phyloP scores from a whole-genome alignment of 2,113 vertebrate species.

The Eublepharis macularius region DNA sequence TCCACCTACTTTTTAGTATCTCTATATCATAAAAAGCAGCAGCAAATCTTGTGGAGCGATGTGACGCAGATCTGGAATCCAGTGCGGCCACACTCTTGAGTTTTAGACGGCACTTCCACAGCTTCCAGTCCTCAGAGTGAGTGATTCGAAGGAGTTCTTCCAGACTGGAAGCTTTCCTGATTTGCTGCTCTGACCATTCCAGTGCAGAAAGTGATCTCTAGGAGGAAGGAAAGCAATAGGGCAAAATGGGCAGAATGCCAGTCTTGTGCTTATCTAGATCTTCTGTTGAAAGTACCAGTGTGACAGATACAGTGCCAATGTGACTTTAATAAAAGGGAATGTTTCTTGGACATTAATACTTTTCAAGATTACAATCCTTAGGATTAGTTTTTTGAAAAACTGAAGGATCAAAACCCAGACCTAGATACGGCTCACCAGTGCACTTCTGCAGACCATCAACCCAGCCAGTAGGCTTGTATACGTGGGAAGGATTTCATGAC shows the following conservation, averaged over 20 bases:
- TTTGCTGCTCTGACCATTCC: conserved; percentile 84
- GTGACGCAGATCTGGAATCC: conserved; percentile 78
- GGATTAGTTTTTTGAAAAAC: not conserved
- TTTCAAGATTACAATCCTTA: not conserved
- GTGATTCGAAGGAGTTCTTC: conserved; percentile 90
- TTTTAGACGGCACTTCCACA: conserved; percentile 91
- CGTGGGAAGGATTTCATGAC: not conserved
- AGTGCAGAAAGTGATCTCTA: conserved; percentile 74
- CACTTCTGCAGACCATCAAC: not conserved
- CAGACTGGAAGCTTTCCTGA: conserved; percentile 87
- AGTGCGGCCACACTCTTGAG: conserved; percentile 78
- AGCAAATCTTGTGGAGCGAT: conserved; percentile 93
- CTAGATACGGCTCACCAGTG: not conserved
- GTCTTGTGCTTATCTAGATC: not conserved
- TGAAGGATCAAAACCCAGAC: not conserved
- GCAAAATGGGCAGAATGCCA: not conserved
- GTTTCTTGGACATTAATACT: not conserved
- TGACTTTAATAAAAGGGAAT: not conserved
- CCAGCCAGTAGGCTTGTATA: not conserved
- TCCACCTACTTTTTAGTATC: conserved; percentile 87
- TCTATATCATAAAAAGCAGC: conserved; percentile 90
- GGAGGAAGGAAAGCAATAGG: conserved; percentile 10
- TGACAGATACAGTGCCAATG: too few species aligned
- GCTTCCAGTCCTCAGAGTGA: conserved; percentile 93
- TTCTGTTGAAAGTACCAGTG: not conserved